Conservation (phyloP, 2,113 vertebrate genomes). For the Pangasianodon hypophthalmus region DNA sequence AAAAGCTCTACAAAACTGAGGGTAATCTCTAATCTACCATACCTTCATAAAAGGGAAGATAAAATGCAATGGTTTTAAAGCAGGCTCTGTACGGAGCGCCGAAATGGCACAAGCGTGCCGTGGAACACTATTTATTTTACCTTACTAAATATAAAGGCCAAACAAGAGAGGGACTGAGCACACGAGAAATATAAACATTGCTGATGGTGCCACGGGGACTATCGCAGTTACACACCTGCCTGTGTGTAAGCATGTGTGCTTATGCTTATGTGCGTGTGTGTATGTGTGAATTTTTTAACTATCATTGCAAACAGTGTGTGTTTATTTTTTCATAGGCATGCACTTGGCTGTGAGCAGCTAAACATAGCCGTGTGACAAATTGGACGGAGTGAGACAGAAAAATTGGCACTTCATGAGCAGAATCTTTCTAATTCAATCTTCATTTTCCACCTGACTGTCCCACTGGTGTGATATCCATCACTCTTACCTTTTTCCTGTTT, state of each 20-base stretch:
- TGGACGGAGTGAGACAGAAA: not conserved
- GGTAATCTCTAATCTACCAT: not conserved
- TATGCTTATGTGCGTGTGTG: not conserved
- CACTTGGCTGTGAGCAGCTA: slow-evolving; percentile 25
- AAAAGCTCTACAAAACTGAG: not conserved
- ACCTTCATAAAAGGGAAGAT: not conserved
- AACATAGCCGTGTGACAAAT: slow-evolving; percentile 13
- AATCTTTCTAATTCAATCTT: not conserved
- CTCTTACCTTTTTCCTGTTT: not conserved
- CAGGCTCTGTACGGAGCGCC: not conserved
- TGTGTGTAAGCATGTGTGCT: not conserved
- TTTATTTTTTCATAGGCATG: slow-evolving; percentile 15
- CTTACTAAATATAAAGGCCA: slow-evolving; percentile 23
- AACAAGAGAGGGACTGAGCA: not conserved
- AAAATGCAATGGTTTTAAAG: not conserved
- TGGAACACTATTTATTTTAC: slow-evolving; percentile 9
- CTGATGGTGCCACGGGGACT: slow-evolving; percentile 14
- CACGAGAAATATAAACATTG: slow-evolving; percentile 32
- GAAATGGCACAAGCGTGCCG: not conserved
- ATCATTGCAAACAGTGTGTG: not conserved
- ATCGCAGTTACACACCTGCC: slow-evolving; percentile 19
- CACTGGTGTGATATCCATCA: not conserved
- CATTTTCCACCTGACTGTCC: not conserved
- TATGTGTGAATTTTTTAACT: slow-evolving; percentile 14
- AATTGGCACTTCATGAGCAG: not conserved